Evolutionary conservation across 2,113 vertebrate genomes (phyloP).

Genomic region (Tachuris rubrigastra): DNA sequence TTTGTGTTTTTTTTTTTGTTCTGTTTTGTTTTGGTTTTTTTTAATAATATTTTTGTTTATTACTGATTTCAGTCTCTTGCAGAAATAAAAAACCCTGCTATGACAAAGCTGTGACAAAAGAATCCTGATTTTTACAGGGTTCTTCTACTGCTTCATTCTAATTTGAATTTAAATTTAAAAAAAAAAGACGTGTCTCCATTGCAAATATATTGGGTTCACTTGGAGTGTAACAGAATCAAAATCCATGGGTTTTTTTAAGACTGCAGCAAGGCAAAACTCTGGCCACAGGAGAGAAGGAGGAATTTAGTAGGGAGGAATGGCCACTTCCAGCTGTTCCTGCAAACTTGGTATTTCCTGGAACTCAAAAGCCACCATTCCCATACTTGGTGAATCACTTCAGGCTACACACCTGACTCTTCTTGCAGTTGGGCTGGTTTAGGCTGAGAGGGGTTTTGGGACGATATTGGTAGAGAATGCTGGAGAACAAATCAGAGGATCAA

Average conservation of each 20-base stretch:
- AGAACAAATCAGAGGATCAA: background rate
- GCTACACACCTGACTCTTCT: background rate
- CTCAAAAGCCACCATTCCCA: background rate
- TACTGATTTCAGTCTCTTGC: background rate
- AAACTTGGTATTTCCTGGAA: background rate
- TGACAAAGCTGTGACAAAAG: background rate
- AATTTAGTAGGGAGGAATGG: background rate
- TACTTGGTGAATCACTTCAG: background rate
- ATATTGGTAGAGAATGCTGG: background rate
- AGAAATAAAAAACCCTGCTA: background rate
- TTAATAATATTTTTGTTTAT: background rate
- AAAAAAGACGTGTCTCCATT: background rate
- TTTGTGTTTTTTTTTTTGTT: background rate
- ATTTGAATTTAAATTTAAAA: background rate
- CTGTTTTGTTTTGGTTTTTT: too few species aligned
- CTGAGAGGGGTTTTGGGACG: background rate
- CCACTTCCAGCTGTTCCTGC: background rate
- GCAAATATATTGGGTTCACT: background rate
- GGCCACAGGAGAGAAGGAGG: background rate
- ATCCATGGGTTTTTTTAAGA: background rate
- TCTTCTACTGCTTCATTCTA: background rate
- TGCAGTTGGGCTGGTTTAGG: background rate
- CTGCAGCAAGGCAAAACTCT: background rate
- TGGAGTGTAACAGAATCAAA: background rate
- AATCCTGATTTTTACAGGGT: background rate